Conservation (phyloP, 2,797 vertebrate species). For the Spinus olivaceus region DNA sequence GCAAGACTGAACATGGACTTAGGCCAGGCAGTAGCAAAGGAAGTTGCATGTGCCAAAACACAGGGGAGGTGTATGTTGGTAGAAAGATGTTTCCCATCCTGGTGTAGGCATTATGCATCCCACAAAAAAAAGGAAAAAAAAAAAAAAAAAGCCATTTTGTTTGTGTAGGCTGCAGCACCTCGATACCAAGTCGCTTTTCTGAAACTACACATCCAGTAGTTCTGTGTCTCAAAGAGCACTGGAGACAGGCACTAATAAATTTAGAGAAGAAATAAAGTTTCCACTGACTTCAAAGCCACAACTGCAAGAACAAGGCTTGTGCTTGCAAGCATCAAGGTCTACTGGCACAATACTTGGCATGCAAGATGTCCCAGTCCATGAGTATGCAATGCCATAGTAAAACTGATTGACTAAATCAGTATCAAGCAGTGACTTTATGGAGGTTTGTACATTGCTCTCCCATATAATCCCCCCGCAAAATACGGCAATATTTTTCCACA, state of each 20-base stretch:
- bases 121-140: neutral
- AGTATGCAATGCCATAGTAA: neutral
- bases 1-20: neutral
- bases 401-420: neutral
- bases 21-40: neutral
- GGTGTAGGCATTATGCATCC: neutral
- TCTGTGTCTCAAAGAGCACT: neutral
- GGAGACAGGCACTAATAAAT: neutral
- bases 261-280: neutral
- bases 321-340: neutral
- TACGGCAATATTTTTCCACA: neutral
- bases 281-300: constrained; percentile 7
- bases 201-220: neutral
- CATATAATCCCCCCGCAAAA: neutral
- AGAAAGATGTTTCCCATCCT: neutral
- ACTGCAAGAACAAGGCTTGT: neutral
- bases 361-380: neutral
- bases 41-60: neutral
- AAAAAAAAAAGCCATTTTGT: neutral
- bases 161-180: neutral
- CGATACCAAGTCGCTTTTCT: neutral
- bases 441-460: neutral
- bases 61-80: neutral
- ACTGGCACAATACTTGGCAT: neutral
- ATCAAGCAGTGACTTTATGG: neutral